Base-by-base conservation (phyloP, 1,140 invertebrate species). In the Euura lappo region DNA sequence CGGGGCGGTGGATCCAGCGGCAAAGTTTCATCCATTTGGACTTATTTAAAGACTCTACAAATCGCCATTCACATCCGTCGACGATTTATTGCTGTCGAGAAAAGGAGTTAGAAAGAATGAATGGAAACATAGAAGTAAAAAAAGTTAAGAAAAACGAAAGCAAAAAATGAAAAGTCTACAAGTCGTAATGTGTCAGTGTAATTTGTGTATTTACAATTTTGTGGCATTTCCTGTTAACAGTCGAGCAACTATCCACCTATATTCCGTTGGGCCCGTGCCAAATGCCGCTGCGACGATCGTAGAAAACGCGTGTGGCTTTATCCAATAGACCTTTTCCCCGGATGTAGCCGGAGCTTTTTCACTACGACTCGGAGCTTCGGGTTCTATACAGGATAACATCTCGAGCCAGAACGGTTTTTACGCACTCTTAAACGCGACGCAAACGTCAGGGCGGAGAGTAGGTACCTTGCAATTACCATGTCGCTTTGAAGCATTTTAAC, bases 201-300 rank as follows among this genome's bases (percentile, higher is more conserved):
- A 60, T 60, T 60, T 60, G 51, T 60, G 13, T 60, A 60, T 60
- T 60, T 60, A 60, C 51, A 11, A 60, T 60, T 6, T 60, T 60
- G 51, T 60, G 51, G 51, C 51, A n/a, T 60, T 60, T 60, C 51
- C 51, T 60, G 51, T 60, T 8, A 60, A 60, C 51, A 60, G 51
- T 8, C 51, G 3, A 11, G 51, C 51, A 60, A 60, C 51, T 60
- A n/a, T 60, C 51, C 13, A 11, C 51, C 51, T n/a, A n/a, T 60
- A 60, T 8, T n/a, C 51, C 51, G 13, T 60, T 60, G 51, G 51
- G 51, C 51, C 51, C 13, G 51, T 60, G 51, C 51, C 51, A 60
- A 60, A 60, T 60, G 51, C 13, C 5, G 28, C 28, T 60, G 3
- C 13, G 51, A n/a, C 13, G 51, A 11, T n/a, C 51, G 13, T 60